Conservation (phyloP, 2,888 invertebrate species). For the Tachina grossa region DNA sequence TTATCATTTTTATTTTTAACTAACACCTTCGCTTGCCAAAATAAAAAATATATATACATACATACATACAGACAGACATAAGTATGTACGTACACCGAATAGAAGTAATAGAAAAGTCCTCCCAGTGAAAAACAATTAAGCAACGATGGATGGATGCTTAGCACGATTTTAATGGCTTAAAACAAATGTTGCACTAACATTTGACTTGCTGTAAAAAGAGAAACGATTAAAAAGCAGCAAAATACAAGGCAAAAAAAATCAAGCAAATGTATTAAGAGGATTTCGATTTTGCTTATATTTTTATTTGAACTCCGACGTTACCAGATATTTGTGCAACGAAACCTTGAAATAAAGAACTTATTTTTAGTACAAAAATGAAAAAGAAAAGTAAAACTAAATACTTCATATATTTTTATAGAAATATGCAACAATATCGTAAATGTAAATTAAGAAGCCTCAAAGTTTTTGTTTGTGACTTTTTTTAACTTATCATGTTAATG, state of each 20-base stretch:
- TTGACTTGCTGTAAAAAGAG: conserved; percentile 42
- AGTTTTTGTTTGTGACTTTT: too few relatives aligned
- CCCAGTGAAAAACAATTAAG: conserved; percentile 51
- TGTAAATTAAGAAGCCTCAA: too few relatives aligned
- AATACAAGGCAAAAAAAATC: conserved; percentile 18
- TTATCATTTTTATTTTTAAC: conserved; percentile 4
- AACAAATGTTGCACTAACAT: conserved; percentile 66
- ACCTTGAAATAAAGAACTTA: too few relatives aligned
- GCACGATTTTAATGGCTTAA: conserved; percentile 63
- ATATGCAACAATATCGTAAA: too few relatives aligned
- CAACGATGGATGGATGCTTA: conserved; percentile 37
- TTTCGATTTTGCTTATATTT: neutral
- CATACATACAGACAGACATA: neutral
- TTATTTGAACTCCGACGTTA: neutral
- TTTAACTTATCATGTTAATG: too few relatives aligned
- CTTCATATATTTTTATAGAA: too few relatives aligned
- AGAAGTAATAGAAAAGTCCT: conserved; percentile 18
- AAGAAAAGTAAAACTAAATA: too few relatives aligned
- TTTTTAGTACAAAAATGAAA: too few relatives aligned
- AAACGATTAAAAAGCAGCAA: conserved; percentile 34
- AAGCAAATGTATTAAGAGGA: conserved; percentile 20
- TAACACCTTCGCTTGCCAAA: conserved; percentile 21
- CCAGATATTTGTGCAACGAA: too few relatives aligned
- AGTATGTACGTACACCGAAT: neutral
- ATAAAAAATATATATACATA: neutral